Conservation (phyloP, 2,113 vertebrate genomes). For the Antidorcas marsupialis region DNA sequence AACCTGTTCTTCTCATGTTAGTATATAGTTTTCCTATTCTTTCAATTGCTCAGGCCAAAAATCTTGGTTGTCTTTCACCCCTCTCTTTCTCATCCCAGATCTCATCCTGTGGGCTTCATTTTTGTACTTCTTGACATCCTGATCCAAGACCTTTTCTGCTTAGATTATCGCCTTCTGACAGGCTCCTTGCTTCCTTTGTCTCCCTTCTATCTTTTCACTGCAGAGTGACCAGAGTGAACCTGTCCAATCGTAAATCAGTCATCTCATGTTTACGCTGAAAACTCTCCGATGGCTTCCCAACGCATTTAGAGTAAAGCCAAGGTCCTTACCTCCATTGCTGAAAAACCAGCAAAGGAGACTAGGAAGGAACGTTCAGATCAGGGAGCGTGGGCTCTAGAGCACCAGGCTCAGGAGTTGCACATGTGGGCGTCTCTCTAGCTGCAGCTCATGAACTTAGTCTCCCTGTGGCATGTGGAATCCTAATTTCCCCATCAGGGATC, state of each 20-base stretch:
- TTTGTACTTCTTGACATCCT: neutral
- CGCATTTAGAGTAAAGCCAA: neutral
- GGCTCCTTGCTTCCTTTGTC: neutral
- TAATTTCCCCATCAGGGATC: too few species aligned
- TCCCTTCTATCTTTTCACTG: neutral
- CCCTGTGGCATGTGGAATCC: too few species aligned
- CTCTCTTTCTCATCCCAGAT: neutral
- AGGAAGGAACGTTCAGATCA: neutral
- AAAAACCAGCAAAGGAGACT: neutral
- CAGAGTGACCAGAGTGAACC: neutral
- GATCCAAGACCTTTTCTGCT: neutral
- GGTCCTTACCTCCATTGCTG: neutral
- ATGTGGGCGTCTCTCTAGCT: too few species aligned
- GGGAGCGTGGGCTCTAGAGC: too few species aligned
- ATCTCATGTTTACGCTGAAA: neutral
- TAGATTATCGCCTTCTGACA: neutral
- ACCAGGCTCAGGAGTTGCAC: neutral
- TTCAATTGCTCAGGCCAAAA: neutral
- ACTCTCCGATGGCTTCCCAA: neutral
- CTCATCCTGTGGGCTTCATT: neutral
- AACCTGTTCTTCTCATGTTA: neutral
- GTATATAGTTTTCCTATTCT: neutral
- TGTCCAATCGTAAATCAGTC: neutral
- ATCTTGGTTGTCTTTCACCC: neutral
- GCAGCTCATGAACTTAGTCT: too few species aligned